phyloP scores from a whole-genome alignment of 2,888 invertebrate genomes.

The Pristionchus arcanus region DNA sequence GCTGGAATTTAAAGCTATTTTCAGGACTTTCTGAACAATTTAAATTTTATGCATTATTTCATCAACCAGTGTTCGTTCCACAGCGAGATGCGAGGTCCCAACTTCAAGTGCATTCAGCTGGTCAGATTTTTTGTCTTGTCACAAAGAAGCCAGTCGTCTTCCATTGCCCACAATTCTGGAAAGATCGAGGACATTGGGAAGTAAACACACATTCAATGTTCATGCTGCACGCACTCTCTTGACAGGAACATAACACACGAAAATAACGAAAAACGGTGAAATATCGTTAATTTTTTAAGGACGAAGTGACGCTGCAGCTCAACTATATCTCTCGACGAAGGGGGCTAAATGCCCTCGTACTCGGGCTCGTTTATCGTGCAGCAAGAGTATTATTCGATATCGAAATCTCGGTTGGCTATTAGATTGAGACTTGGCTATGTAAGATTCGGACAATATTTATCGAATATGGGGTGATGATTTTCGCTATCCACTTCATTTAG shows the following conservation, averaged over 20 bases:
- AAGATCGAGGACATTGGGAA: not conserved
- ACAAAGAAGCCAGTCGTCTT: not conserved
- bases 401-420: not conserved
- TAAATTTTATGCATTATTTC: slow-evolving; percentile 90
- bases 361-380: slow-evolving; percentile 16
- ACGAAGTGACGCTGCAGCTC: slow-evolving; percentile 21
- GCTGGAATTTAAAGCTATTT: not conserved
- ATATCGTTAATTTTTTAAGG: not conserved
- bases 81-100: slow-evolving; percentile 60
- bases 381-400: slow-evolving; percentile 10
- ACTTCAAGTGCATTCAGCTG: slow-evolving; percentile 35
- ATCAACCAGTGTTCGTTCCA: slow-evolving; percentile 56
- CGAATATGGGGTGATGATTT: too few species aligned
- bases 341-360: not conserved
- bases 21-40: slow-evolving; percentile 91
- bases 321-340: not conserved
- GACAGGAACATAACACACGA: too few species aligned
- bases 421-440: too few species aligned
- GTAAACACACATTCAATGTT: too few species aligned
- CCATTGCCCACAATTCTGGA: not conserved
- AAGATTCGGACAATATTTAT: too few species aligned
- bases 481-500: too few species aligned
- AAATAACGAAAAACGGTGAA: not conserved
- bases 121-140: not conserved
- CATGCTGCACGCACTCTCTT: not conserved